A percentile compares a stretch with the other conserved stretches of the same genome.
Conservation (phyloP, 2,888 invertebrate genomes). For the Gymnocheta viridis region DNA sequence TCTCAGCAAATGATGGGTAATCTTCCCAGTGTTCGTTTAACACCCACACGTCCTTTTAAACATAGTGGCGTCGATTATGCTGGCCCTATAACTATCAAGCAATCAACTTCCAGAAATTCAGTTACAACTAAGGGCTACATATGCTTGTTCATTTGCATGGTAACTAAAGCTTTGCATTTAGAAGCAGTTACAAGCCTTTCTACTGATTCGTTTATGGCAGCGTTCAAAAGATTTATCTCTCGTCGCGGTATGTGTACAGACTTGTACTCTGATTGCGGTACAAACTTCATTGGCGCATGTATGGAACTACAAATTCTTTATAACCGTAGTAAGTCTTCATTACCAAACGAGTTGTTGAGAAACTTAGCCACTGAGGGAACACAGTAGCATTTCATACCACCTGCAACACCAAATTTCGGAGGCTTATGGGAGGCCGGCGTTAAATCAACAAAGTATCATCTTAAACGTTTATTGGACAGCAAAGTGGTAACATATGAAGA, state of each 20-base stretch:
- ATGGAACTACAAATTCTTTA: conserved; percentile 35
- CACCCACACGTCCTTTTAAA: too few relatives aligned
- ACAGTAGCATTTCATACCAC: conserved; percentile 45
- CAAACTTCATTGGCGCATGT: conserved; percentile 54
- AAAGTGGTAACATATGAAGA: too few relatives aligned
- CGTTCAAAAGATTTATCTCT: background rate
- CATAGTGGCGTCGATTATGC: conserved; percentile 55
- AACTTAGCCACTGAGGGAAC: conserved; percentile 17
- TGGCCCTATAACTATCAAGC: conserved; percentile 40
- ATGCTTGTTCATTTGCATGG: conserved; percentile 38
- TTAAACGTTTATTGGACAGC: too few relatives aligned
- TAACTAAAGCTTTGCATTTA: conserved; percentile 29
- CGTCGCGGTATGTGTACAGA: conserved; percentile 19
- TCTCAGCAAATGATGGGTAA: too few relatives aligned
- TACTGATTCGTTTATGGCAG: conserved; percentile 14
- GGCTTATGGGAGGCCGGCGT: too few relatives aligned
- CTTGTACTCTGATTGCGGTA: conserved; percentile 37
- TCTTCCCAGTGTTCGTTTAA: too few relatives aligned
- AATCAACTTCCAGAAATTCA: conserved; percentile 36
- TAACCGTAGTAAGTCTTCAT: background rate
- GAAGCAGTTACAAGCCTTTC: conserved; percentile 33
- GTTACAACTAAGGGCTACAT: conserved; percentile 38
- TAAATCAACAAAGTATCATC: too few relatives aligned
- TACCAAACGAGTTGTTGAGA: conserved; percentile 1
- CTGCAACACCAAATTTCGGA: conserved; percentile 45